These are phyloP conservation scores for Prorops nasuta DNA, from an alignment of 1,140 invertebrate genomes.

Conservation along the genomic window DNA sequence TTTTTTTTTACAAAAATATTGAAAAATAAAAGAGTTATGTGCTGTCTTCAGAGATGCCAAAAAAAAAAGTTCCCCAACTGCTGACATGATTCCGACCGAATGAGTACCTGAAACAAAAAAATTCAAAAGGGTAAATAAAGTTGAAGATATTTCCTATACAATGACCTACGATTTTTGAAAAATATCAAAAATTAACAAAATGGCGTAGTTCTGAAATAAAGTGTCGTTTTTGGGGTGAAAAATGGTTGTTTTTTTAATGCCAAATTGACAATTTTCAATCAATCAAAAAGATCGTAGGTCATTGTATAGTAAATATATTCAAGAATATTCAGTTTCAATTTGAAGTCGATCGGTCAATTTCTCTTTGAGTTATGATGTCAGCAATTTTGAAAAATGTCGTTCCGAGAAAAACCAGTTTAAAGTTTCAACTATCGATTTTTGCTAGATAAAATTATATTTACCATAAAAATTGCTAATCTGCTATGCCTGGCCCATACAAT, in stretches of 20 bases:
- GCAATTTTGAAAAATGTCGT: constrained; percentile 4
- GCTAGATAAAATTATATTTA: constrained; percentile 1
- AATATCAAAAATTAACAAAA: neutral
- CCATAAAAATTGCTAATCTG: constrained; percentile 1
- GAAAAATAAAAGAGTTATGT: neutral
- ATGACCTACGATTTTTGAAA: neutral
- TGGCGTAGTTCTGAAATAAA: neutral
- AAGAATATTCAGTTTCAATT: neutral
- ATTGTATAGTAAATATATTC: neutral
- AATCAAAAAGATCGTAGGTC: constrained; percentile 1
- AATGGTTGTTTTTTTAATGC: neutral
- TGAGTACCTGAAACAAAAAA: neutral
- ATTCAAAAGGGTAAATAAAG: neutral
- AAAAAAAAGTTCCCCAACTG: neutral
- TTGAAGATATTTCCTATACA: neutral
- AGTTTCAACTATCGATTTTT: constrained; percentile 6
- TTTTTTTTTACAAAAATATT: neutral
- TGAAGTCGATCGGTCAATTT: constrained; percentile 2
- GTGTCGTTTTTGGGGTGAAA: neutral
- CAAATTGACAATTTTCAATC: neutral
- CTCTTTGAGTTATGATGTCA: neutral
- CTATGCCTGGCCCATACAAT: neutral
- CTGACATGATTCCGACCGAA: neutral
- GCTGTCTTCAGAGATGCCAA: neutral
- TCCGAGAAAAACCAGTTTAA: constrained; percentile 11